A percentile compares a stretch with the other conserved stretches of the same genome.
These are phyloP conservation scores for Rhogogaster chlorosoma DNA, from an alignment of 2,888 invertebrate genomes.

Conservation along the genomic window DNA sequence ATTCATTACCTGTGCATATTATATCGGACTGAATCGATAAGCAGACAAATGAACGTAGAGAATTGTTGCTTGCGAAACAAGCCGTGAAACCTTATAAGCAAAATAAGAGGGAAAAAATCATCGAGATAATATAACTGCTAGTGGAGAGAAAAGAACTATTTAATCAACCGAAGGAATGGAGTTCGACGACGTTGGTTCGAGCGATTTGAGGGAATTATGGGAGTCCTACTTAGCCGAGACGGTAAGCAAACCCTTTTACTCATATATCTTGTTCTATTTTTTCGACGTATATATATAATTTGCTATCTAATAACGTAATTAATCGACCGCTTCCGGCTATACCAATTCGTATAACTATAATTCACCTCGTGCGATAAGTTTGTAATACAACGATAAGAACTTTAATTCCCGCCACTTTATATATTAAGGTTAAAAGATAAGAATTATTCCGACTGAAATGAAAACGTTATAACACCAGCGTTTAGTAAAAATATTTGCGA, in stretches of 20 bases:
- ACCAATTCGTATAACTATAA: neutral
- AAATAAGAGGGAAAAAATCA: neutral
- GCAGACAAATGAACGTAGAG: neutral
- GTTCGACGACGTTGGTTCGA: constrained; percentile 87
- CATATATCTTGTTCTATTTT: constrained; percentile 42
- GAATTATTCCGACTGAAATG: neutral
- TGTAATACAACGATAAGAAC: neutral
- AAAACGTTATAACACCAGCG: neutral
- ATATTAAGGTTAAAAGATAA: neutral
- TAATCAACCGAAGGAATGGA: constrained; percentile 65
- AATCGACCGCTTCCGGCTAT: constrained; percentile 48
- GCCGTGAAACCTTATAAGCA: neutral
- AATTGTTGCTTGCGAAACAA: neutral
- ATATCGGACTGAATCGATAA: neutral
- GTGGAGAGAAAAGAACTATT: neutral
- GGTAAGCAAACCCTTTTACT: constrained; percentile 80
- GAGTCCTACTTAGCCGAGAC: constrained; percentile 88
- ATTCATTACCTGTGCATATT: neutral
- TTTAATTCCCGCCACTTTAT: neutral
- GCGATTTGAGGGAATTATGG: constrained; percentile 90
- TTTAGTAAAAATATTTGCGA: neutral
- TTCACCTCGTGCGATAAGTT: neutral
- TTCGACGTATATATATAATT: constrained; percentile 51
- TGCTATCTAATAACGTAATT: constrained; percentile 6
- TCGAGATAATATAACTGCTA: neutral